Percentiles rank a stretch among this genome's conserved stretches.
These are phyloP conservation scores for Oenanthe oenanthe DNA, from an alignment of 2,113 vertebrate genomes.

Conservation along the genomic window DNA sequence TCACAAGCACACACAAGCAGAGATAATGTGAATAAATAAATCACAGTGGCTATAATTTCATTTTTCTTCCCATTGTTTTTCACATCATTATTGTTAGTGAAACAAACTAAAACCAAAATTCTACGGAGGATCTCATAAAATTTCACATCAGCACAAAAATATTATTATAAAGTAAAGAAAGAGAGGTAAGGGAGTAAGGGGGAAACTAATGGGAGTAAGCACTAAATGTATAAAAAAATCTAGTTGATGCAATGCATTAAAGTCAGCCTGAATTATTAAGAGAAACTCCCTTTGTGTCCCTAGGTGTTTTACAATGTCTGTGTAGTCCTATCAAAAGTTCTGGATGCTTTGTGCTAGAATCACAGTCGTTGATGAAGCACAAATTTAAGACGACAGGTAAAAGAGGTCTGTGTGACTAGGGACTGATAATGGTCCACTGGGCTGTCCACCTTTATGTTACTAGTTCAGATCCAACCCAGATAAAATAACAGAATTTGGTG, in stretches of 20 bases:
- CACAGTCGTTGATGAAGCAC: neutral
- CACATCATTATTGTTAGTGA: neutral
- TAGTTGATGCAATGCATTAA: neutral
- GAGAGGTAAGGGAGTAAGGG: neutral
- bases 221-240: neutral
- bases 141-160: neutral
- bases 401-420: neutral
- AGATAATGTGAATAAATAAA: neutral
- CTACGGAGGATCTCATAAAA: neutral
- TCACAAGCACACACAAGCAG: neutral
- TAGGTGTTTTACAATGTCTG: neutral
- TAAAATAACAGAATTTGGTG: neutral
- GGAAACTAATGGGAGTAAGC: neutral
- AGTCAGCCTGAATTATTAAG: neutral
- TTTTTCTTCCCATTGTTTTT: neutral
- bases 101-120: neutral
- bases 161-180: neutral
- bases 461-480: neutral
- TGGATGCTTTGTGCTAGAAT: neutral
- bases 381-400: conserved; percentile 15
- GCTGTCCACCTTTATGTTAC: neutral
- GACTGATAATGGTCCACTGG: neutral
- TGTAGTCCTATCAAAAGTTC: neutral
- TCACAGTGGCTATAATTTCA: neutral
- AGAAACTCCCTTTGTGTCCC: neutral